These are phyloP conservation scores for Chromis chromis DNA, from an alignment of 2,797 vertebrate species.

Conservation along the genomic window DNA sequence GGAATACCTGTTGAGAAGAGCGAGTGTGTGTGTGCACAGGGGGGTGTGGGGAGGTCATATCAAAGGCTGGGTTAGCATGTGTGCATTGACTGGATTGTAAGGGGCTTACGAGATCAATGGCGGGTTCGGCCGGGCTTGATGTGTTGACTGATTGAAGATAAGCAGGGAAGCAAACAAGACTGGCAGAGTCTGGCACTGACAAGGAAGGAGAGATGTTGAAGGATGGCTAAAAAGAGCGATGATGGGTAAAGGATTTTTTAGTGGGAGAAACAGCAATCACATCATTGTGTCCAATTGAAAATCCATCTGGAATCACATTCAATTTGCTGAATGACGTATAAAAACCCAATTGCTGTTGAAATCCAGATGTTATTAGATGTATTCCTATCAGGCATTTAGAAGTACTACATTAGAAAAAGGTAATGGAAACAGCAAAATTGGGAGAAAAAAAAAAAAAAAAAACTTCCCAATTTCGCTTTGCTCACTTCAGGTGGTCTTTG, in stretches of 20 bases:
- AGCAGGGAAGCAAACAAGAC: slow-evolving; percentile 67
- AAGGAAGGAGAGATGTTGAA: slow-evolving; percentile 13
- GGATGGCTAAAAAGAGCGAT: slow-evolving; percentile 1
- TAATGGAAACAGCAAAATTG: slow-evolving; percentile 5
- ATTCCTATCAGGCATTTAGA: too few species aligned
- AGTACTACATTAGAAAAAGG: too few species aligned
- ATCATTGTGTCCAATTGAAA: slow-evolving; percentile 15
- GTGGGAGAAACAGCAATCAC: slow-evolving; percentile 15
- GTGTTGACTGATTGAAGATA: slow-evolving; percentile 72
- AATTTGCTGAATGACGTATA: slow-evolving; percentile 38
- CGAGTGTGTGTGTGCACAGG: not conserved
- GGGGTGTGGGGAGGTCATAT: slow-evolving; percentile 31
- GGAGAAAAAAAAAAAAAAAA: too few species aligned
- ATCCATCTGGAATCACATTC: slow-evolving; percentile 38
- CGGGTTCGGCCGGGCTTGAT: slow-evolving; percentile 48
- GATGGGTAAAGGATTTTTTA: not conserved
- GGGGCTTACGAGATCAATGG: slow-evolving; percentile 76
- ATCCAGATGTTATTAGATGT: slow-evolving; percentile 22
- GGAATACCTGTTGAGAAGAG: slow-evolving; percentile 38
- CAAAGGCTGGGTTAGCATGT: slow-evolving; percentile 70
- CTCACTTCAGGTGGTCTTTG: too few species aligned
- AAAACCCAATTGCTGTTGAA: slow-evolving; percentile 21
- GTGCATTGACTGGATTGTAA: slow-evolving; percentile 75
- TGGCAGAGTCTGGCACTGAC: slow-evolving; percentile 22
- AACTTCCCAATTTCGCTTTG: not conserved